These are phyloP conservation scores for Nasonovia ribisnigri DNA, from an alignment of 2,888 invertebrate species.

Conservation along the genomic window DNA sequence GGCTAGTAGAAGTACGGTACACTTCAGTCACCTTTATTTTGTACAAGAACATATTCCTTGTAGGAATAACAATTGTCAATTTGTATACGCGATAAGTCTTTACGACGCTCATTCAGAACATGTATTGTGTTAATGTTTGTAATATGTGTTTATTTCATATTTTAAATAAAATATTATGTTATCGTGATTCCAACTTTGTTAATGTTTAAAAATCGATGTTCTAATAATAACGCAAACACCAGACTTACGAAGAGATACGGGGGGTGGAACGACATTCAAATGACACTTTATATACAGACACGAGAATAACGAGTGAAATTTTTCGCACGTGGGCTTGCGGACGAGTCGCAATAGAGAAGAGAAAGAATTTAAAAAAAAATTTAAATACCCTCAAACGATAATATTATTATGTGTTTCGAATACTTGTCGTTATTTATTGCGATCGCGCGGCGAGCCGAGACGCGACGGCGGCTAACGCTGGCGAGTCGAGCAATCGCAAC, in stretches of 20 bases:
- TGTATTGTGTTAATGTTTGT: neutral
- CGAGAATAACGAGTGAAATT: neutral
- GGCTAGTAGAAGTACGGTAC: neutral
- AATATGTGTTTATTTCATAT: neutral
- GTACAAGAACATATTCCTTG: neutral
- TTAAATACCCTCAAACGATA: neutral
- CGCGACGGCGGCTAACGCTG: neutral
- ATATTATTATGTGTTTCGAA: neutral
- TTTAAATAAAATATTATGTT: neutral
- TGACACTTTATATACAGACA: neutral
- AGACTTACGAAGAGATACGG: neutral
- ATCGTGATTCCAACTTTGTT: neutral
- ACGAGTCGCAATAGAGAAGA: neutral
- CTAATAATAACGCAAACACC: neutral
- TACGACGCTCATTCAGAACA: neutral
- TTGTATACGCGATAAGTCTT: too few relatives aligned
- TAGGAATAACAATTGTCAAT: neutral
- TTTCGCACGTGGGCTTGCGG: neutral
- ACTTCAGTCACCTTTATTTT: neutral
- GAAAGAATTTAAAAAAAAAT: neutral
- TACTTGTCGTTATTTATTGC: slow-evolving; percentile 2
- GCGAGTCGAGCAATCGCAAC: neutral
- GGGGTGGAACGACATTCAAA: neutral
- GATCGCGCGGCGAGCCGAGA: neutral
- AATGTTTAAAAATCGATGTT: neutral